Evolutionary conservation across 2,888 invertebrate species (phyloP).

Genomic region (Lutraria lutraria): DNA sequence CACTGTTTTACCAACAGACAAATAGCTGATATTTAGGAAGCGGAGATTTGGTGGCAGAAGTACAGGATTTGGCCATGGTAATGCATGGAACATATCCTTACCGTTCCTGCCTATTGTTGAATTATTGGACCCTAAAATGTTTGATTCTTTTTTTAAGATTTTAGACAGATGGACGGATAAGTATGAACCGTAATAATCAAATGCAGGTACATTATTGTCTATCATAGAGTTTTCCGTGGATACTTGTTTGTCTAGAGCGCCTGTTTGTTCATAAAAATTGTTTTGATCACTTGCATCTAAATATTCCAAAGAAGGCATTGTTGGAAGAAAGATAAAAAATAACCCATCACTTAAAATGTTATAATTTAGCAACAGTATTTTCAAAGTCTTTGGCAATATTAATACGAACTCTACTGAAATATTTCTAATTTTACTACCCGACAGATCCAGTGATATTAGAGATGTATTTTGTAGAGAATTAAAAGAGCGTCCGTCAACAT

Average conservation of each 20-base stretch:
- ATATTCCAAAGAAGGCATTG: conserved; percentile 8
- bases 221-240: background rate
- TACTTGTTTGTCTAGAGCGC: background rate
- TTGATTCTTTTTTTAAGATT: too few relatives aligned
- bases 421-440: background rate
- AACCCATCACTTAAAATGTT: background rate
- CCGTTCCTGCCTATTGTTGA: background rate
- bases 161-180: too few relatives aligned
- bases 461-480: background rate
- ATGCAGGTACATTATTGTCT: background rate
- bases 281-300: conserved; percentile 20
- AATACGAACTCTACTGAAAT: background rate
- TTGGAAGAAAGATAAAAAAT: background rate
- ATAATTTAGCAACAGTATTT: background rate
- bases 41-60: conserved; percentile 36
- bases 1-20: background rate
- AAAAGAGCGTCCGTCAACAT: background rate
- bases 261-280: background rate
- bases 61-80: conserved; percentile 19
- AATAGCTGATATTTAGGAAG: conserved; percentile 38
- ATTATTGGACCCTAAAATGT: background rate
- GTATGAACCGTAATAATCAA: too few relatives aligned
- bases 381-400: background rate
- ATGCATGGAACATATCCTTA: background rate
- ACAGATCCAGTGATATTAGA: background rate